Evolutionary conservation across 2,888 invertebrate genomes (phyloP), one percentile per base, ranked within the genome.

Genomic region (Lasius platythorax): DNA sequence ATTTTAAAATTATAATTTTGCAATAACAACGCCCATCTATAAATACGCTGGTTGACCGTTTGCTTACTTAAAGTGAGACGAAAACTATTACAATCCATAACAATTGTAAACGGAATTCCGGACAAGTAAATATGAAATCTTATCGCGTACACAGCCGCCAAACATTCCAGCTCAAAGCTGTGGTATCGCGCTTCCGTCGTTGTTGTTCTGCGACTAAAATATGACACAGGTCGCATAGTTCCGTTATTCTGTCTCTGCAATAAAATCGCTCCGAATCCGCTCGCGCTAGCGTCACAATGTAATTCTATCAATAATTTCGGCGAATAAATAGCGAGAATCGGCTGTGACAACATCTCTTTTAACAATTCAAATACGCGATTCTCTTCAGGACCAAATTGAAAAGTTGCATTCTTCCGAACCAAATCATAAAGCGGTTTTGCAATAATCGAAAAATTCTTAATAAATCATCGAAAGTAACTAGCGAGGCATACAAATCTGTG

Each of bases 181-280:
- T 61, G 61, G 12, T 61, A 61, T 0, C 18, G 12, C 12, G 61
- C 4, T 12, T 61, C 12, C 6, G 8, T 6, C 37, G n/a, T n/a
- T n/a, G 37, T 90, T 1, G 92, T 87, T 18, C 88, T 82, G n/a
- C 90, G 85, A n/a, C 91, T 91, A 66, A 90, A 89, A 73, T 88
- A 93, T 2, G 87, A 87, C 4, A 93, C 86, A 1, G 87, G 87
- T 37, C 75, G 66, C n/a, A 89, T 70, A 58, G 28, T 58, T 0
- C 74, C 68, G 9, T 89, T 87, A 9, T 11, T 66, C 33, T 90
- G 87, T 46, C 53, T 76, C 30, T 92, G 90, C 23, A 90, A 43
- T 0, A 91, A 56, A n/a, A 92, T 90, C 2, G 88, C 88, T 3
- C 88, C 88, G 82, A 88, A 0, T 87, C 89, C n/a, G 18, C 15